These are phyloP conservation scores for Anaspis maculata DNA, from an alignment of 2,888 invertebrate species.

Conservation along the genomic window DNA sequence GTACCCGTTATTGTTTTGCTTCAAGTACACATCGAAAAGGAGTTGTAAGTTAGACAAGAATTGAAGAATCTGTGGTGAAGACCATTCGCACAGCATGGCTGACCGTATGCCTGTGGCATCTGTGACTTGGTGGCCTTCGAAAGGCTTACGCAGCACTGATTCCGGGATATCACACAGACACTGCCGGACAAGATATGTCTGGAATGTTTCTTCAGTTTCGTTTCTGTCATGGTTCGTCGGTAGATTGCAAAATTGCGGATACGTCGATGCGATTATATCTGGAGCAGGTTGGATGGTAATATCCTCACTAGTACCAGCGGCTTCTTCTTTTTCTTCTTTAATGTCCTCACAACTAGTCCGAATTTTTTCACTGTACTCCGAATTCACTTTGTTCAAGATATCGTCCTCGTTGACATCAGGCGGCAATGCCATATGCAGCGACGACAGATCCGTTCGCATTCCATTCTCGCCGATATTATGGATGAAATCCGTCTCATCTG, in stretches of 20 bases:
- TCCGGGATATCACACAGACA: constrained; percentile 73
- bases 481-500: constrained; percentile 49
- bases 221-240: constrained; percentile 7
- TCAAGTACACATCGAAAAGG: constrained; percentile 74
- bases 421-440: constrained; percentile 32
- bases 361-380: constrained; percentile 18
- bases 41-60: constrained; percentile 78
- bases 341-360: constrained; percentile 13
- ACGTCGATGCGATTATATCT: constrained; percentile 25
- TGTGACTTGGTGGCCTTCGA: constrained; percentile 52
- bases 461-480: constrained; percentile 44
- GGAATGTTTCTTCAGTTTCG: constrained; percentile 38
- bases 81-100: constrained; percentile 53
- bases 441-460: constrained; percentile 32
- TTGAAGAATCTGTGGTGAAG: constrained; percentile 60
- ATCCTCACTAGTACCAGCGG: constrained; percentile 16
- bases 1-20: constrained; percentile 72
- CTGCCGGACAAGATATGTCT: constrained; percentile 62
- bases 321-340: constrained; percentile 9
- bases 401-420: constrained; percentile 35
- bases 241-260: no score
- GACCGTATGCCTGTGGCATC: constrained; percentile 44
- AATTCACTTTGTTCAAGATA: constrained; percentile 29
- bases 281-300: constrained; percentile 28
- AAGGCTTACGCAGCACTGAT: constrained; percentile 59